phyloP scores from a whole-genome alignment of 2,797 vertebrate species.

The Coccyzus lansbergi region DNA sequence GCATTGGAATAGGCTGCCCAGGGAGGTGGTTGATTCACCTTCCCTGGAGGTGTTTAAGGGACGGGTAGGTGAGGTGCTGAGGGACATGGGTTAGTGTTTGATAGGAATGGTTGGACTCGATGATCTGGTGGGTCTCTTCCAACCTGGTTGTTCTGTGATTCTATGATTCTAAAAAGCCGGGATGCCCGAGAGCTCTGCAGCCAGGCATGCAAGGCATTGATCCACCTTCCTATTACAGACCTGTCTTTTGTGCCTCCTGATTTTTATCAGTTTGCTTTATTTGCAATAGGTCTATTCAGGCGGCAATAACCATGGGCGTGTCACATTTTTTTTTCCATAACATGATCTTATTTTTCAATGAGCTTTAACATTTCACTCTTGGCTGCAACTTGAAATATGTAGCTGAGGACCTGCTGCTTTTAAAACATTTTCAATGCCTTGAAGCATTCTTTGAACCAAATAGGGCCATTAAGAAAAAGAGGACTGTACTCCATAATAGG shows the following conservation, averaged over 20 bases:
- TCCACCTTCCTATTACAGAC: slow-evolving; percentile 13
- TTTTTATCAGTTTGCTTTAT: slow-evolving; percentile 26
- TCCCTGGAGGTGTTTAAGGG: too few species aligned
- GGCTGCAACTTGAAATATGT: slow-evolving; percentile 6
- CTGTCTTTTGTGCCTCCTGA: not conserved
- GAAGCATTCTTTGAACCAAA: slow-evolving; percentile 58
- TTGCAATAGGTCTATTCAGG: slow-evolving; percentile 3
- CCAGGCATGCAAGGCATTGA: not conserved
- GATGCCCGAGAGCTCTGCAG: not conserved
- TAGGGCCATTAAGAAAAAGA: slow-evolving; percentile 28
- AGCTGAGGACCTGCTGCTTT: slow-evolving; percentile 47
- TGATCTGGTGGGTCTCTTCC: too few species aligned
- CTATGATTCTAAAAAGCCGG: too few species aligned
- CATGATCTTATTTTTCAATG: not conserved
- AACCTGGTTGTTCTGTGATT: too few species aligned
- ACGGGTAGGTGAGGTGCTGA: too few species aligned
- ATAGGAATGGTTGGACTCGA: too few species aligned
- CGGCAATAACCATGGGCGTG: slow-evolving; percentile 35
- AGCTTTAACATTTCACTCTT: slow-evolving; percentile 39
- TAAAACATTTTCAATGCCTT: slow-evolving; percentile 52
- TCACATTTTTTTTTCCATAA: slow-evolving; percentile 15
- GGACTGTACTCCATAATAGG: not conserved
- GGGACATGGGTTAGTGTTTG: too few species aligned
- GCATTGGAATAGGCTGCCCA: too few species aligned
- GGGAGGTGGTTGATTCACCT: too few species aligned